phyloP scores from a whole-genome alignment of 2,797 vertebrate genomes.

The Euthynnus affinis region DNA sequence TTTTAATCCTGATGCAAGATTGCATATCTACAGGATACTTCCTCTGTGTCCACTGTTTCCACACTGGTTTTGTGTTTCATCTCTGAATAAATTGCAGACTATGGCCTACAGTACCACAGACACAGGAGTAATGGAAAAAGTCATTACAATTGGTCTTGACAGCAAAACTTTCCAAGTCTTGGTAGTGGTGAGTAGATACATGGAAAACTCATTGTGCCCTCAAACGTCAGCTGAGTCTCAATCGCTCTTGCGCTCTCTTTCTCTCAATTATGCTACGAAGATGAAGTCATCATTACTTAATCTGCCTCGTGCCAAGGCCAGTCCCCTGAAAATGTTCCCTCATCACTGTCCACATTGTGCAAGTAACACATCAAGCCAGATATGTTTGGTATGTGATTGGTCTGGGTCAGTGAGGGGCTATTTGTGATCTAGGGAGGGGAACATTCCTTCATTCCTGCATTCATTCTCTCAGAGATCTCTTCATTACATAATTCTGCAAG shows the following conservation, averaged over 20 bases:
- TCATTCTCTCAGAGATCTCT: constrained; percentile 19
- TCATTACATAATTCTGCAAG: constrained; percentile 51
- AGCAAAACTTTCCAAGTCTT: constrained; percentile 65
- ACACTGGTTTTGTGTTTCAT: constrained; percentile 59
- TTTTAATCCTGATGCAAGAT: constrained; percentile 35
- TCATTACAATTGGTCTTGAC: constrained; percentile 52
- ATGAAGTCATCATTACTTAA: constrained; percentile 66
- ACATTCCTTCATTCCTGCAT: constrained; percentile 54
- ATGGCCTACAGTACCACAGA: constrained; percentile 44
- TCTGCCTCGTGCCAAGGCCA: constrained; percentile 16
- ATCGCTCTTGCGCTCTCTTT: constrained; percentile 9
- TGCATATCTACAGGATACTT: constrained; percentile 20
- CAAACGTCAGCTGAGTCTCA: constrained; percentile 26
- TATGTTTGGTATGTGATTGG: constrained; percentile 64
- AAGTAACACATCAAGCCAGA: constrained; percentile 43
- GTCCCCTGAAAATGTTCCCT: constrained; percentile 13
- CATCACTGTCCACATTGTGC: constrained; percentile 30
- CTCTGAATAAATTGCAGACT: constrained; percentile 62
- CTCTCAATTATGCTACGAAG: constrained; percentile 28
- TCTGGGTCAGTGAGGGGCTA: constrained; percentile 41
- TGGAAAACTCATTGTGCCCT: constrained; percentile 72
- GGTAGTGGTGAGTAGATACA: constrained; percentile 52
- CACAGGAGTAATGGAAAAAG: constrained; percentile 75
- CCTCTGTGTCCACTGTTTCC: constrained; percentile 46
- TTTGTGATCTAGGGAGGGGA: constrained; percentile 41